phyloP scores from a whole-genome alignment of 2,113 vertebrate genomes.

The Sitta europaea region DNA sequence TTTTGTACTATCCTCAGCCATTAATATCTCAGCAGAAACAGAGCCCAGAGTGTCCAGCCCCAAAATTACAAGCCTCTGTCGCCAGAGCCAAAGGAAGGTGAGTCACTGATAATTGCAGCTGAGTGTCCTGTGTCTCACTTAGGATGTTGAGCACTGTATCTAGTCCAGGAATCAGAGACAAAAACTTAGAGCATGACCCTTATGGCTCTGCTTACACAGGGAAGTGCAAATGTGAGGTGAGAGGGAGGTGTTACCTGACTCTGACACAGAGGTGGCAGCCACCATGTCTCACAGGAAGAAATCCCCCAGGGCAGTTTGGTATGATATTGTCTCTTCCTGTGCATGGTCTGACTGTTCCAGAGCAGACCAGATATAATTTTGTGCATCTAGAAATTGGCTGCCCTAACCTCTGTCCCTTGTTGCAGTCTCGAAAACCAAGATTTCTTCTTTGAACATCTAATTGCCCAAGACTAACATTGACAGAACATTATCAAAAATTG shows the following conservation, averaged over 20 bases:
- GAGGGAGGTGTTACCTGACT: not conserved
- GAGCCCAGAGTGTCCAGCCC: not conserved
- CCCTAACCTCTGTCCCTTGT: not conserved
- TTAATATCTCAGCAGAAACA: conserved; percentile 28
- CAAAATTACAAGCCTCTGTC: not conserved
- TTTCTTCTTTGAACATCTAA: not conserved
- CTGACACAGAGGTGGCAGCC: not conserved
- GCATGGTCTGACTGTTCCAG: not conserved
- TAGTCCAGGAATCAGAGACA: not conserved
- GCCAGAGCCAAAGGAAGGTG: not conserved
- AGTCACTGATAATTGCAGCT: not conserved
- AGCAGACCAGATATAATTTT: not conserved
- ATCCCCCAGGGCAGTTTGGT: not conserved
- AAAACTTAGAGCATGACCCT: not conserved
- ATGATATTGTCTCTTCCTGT: not conserved
- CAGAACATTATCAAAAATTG: not conserved
- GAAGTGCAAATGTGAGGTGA: not conserved
- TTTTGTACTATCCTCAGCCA: not conserved
- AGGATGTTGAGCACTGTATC: not conserved
- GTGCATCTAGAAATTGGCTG: not conserved
- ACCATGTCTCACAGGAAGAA: not conserved
- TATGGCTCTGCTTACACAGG: not conserved
- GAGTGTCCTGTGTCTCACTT: not conserved
- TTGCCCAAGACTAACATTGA: not conserved
- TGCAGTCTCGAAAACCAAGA: not conserved